Evolutionary conservation across 2,888 invertebrate species (phyloP).

Genomic region (Morpho achilles): DNA sequence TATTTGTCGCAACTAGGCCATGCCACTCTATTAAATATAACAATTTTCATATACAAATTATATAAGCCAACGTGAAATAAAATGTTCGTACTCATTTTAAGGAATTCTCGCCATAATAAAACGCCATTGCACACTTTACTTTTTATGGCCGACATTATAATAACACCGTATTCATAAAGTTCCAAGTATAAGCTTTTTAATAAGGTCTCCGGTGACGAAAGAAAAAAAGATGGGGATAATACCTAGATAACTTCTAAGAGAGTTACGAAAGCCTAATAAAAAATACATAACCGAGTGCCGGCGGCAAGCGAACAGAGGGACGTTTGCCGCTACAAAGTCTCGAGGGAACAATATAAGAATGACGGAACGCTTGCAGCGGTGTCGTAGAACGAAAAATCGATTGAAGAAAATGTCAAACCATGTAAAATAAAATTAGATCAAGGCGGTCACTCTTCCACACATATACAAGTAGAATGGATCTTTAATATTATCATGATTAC

Average conservation of each 20-base stretch:
- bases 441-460: slow-evolving; percentile 23
- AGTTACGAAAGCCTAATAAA: slow-evolving; percentile 53
- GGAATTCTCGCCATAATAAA: slow-evolving; percentile 12
- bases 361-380: slow-evolving; percentile 53
- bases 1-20: too few species aligned
- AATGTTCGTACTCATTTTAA: slow-evolving; percentile 10
- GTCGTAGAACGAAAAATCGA: slow-evolving; percentile 52
- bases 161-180: slow-evolving; percentile 26
- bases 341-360: slow-evolving; percentile 59
- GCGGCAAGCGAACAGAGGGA: slow-evolving; percentile 47
- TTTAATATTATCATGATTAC: too few species aligned
- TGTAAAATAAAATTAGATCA: slow-evolving; percentile 32
- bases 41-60: slow-evolving; percentile 1
- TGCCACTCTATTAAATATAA: too few species aligned
- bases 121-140: slow-evolving; percentile 12
- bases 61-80: slow-evolving; percentile 3
- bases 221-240: slow-evolving; percentile 27
- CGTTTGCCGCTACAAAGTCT: slow-evolving; percentile 45
- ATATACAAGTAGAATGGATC: too few species aligned
- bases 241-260: slow-evolving; percentile 41
- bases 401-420: slow-evolving; percentile 57
- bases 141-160: slow-evolving; percentile 23
- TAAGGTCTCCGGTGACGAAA: slow-evolving; percentile 27
- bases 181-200: slow-evolving; percentile 23
- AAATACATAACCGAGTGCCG: slow-evolving; percentile 53